A percentile compares a stretch with the other conserved stretches of the same genome.
Conservation (phyloP, 2,113 vertebrate genomes). For the Parus major region DNA sequence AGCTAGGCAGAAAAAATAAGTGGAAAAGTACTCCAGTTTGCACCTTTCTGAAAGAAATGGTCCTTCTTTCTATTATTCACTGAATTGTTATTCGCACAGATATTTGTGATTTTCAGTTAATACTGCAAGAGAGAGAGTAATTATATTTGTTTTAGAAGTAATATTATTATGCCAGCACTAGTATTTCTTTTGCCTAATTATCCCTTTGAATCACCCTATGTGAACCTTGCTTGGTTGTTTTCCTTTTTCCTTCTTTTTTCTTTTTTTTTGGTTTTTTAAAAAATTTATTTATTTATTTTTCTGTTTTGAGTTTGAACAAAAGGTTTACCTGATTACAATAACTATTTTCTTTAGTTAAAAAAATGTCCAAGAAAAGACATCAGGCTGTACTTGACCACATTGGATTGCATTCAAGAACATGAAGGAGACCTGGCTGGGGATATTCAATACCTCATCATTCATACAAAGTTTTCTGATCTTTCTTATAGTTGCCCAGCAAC, state of each 20-base stretch:
- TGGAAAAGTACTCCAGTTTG: not conserved
- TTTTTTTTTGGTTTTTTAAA: not conserved
- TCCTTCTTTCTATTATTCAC: not conserved
- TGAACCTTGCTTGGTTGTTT: not conserved
- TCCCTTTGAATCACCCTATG: not conserved
- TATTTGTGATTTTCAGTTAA: not conserved
- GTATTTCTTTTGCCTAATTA: not conserved
- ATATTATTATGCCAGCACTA: not conserved
- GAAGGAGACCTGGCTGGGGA: not conserved
- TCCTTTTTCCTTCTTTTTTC: not conserved
- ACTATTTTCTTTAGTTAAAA: not conserved
- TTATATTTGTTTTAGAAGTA: not conserved
- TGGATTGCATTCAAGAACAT: not conserved
- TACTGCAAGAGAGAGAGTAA: not conserved
- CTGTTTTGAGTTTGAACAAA: not conserved
- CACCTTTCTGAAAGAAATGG: not conserved
- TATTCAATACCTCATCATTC: not conserved
- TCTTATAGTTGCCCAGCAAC: not conserved
- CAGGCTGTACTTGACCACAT: not conserved
- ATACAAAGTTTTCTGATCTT: not conserved
- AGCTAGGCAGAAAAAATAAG: not conserved
- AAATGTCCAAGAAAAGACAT: not conserved
- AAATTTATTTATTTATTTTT: too few species aligned
- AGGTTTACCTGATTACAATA: not conserved
- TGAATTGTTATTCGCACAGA: not conserved